phyloP scores from a whole-genome alignment of 2,113 vertebrate genomes.

The Rhynchomys soricoides region DNA sequence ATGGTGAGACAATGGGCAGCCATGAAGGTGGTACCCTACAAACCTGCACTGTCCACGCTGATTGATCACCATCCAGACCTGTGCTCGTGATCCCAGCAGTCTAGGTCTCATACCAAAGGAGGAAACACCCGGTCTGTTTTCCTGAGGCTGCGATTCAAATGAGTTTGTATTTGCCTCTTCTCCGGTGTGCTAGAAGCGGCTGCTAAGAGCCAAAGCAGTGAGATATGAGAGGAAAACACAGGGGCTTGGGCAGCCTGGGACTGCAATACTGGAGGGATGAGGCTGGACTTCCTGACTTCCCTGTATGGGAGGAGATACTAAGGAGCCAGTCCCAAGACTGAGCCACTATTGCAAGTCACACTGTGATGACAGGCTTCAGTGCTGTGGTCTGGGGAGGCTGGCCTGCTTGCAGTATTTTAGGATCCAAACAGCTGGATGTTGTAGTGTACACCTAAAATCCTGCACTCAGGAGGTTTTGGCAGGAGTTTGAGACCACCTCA shows the following conservation, averaged over 20 bases:
- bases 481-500: background rate
- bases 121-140: background rate
- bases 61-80: background rate
- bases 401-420: background rate
- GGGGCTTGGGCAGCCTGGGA: background rate
- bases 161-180: background rate
- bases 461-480: background rate
- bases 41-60: background rate
- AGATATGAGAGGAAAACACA: background rate
- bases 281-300: background rate
- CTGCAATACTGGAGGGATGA: background rate
- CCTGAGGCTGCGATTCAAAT: slow-evolving; percentile 10
- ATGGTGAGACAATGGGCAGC: background rate
- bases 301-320: background rate
- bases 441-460: background rate
- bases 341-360: accelerated
- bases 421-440: background rate
- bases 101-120: background rate
- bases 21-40: accelerated
- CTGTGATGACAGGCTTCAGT: background rate
- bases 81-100: background rate
- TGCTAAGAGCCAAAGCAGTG: background rate
- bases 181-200: background rate
- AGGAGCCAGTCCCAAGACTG: background rate
- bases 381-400: background rate